A percentile compares a stretch with the other conserved stretches of the same genome.
Conservation (phyloP, 1,140 invertebrate genomes). For the Mylabris phalerata region DNA sequence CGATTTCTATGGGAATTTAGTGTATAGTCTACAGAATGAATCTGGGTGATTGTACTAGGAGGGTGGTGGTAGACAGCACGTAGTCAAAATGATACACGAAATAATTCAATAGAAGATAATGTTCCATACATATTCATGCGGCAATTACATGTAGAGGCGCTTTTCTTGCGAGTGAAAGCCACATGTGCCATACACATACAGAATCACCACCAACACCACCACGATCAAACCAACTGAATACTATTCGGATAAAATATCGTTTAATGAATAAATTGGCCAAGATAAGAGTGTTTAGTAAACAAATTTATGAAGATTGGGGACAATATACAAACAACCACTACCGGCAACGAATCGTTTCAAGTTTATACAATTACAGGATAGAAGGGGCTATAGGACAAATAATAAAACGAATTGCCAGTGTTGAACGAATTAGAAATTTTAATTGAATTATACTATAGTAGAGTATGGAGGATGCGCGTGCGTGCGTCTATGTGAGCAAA, state of each 20-base stretch:
- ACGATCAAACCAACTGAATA: too few species aligned
- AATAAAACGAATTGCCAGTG: conserved; percentile 23
- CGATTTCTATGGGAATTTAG: not conserved
- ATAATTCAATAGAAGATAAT: conserved; percentile 36
- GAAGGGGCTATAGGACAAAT: not conserved
- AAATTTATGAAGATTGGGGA: conserved; percentile 21
- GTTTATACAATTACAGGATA: not conserved
- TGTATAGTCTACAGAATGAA: conserved; percentile 13
- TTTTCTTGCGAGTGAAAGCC: conserved; percentile 3
- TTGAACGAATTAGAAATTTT: conserved; percentile 32
- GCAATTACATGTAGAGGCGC: conserved; percentile 30
- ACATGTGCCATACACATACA: conserved; percentile 15
- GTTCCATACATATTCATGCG: conserved; percentile 36
- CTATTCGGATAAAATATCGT: conserved; percentile 11
- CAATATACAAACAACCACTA: not conserved
- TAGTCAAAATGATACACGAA: conserved; percentile 25
- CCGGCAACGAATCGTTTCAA: not conserved
- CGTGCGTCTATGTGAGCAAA: conserved; percentile 11
- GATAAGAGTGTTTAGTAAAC: conserved; percentile 23
- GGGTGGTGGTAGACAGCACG: too few species aligned
- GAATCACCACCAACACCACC: not conserved
- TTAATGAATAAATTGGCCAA: conserved; percentile 16
- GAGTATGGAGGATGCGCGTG: conserved; percentile 13
- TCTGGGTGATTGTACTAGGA: conserved; percentile 1
- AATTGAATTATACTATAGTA: conserved; percentile 27